Conservation (phyloP, 2,888 invertebrate species). For the Platypus cylindrus region DNA sequence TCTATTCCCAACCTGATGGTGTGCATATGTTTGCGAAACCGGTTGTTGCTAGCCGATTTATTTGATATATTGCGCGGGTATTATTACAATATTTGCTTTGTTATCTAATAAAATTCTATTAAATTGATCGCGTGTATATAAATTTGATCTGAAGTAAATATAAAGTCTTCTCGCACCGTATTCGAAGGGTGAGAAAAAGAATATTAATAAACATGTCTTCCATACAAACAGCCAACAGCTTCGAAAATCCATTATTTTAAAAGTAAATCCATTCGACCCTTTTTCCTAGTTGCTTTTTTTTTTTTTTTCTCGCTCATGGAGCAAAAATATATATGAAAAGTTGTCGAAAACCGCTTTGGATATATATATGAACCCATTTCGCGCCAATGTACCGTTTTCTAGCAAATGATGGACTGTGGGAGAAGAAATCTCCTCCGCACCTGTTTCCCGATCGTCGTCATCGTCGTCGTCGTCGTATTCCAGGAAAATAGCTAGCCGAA, state of each 20-base stretch:
- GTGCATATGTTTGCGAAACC: too few species aligned
- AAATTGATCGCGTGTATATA: too few species aligned
- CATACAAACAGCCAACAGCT: background rate
- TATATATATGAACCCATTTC: conserved; percentile 22
- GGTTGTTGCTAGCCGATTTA: too few species aligned
- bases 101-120: too few species aligned
- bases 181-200: too few species aligned
- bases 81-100: too few species aligned
- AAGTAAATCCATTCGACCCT: conserved; percentile 11
- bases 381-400: conserved; percentile 29
- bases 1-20: too few species aligned
- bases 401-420: conserved; percentile 32
- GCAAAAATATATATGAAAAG: conserved; percentile 20
- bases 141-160: too few species aligned
- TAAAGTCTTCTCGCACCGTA: too few species aligned
- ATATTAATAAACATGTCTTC: conserved; percentile 1
- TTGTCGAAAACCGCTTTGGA: conserved; percentile 18
- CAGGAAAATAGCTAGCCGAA: background rate
- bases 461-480: conserved; percentile 17
- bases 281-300: too few species aligned
- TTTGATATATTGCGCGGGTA: too few species aligned
- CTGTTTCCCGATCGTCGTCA: conserved; percentile 24
- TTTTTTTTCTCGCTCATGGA: conserved; percentile 8
- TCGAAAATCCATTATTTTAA: conserved; percentile 14
- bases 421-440: conserved; percentile 26